These are phyloP conservation scores for Oscheius myriophilus DNA, from an alignment of 2,888 invertebrate species.

Conservation along the genomic window DNA sequence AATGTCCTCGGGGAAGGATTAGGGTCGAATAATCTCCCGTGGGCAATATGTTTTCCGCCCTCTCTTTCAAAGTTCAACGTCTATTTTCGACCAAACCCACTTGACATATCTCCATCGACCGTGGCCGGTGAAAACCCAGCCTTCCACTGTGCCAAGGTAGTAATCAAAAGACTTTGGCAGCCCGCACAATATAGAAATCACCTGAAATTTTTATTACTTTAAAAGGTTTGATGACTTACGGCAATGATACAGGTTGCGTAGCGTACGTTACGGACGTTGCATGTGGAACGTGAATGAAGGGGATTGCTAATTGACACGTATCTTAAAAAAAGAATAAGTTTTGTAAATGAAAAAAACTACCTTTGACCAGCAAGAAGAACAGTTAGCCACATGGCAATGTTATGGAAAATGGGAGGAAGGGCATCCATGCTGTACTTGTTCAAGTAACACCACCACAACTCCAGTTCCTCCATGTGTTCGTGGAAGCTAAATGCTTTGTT, in stretches of 20 bases:
- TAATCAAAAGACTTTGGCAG: constrained; percentile 85
- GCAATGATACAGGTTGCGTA: constrained; percentile 82
- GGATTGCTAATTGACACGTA: constrained; percentile 95
- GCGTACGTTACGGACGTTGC: constrained; percentile 77
- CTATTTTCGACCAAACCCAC: constrained; percentile 31
- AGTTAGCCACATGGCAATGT: constrained; percentile 93
- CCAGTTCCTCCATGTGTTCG: constrained; percentile 43
- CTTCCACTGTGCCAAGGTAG: constrained; percentile 75
- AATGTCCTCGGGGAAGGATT: no score
- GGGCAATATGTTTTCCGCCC: no score
- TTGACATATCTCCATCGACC: constrained; percentile 49
- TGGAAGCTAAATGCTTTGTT: constrained; percentile 50
- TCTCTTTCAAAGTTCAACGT: background rate
- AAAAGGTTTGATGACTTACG: constrained; percentile 69
- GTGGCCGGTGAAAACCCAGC: constrained; percentile 76
- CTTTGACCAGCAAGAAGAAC: constrained; percentile 88
- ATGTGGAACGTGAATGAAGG: constrained; percentile 83
- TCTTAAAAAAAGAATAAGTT: constrained; percentile 43
- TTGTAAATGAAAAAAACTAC: constrained; percentile 29
- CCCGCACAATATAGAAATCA: constrained; percentile 83
- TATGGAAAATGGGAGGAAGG: constrained; percentile 83
- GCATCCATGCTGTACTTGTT: constrained; percentile 70
- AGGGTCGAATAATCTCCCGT: no score
- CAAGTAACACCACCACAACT: constrained; percentile 69
- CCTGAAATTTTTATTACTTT: constrained; percentile 32